A percentile compares a stretch with the other conserved stretches of the same genome.
These are phyloP conservation scores for Cyrtodaria siliqua DNA, from an alignment of 2,888 invertebrate species.

Conservation along the genomic window DNA sequence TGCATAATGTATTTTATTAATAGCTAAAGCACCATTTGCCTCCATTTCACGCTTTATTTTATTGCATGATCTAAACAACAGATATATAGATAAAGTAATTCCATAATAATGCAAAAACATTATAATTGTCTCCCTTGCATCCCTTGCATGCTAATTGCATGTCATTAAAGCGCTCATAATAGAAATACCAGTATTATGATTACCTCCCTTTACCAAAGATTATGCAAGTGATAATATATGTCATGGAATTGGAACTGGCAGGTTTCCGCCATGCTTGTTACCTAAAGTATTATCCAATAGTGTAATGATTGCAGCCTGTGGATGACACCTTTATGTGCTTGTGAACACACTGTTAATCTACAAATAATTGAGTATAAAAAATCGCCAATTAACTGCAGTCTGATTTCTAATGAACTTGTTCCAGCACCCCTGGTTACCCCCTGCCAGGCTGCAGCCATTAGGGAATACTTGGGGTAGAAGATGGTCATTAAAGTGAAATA, in stretches of 20 bases:
- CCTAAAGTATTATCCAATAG: too few species aligned
- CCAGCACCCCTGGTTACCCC: conserved; percentile 44
- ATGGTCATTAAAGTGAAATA: conserved; percentile 69
- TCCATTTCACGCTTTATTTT: too few species aligned
- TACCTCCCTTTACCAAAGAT: too few species aligned
- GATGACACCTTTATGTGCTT: conserved; percentile 23
- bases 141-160: not conserved
- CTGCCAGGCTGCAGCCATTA: conserved; percentile 51
- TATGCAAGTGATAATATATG: too few species aligned
- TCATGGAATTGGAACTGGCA: too few species aligned
- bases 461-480: conserved; percentile 48
- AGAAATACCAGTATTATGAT: not conserved
- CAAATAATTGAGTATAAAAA: conserved; percentile 52
- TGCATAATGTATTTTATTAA: too few species aligned
- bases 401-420: conserved; percentile 42
- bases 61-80: too few species aligned
- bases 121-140: not conserved
- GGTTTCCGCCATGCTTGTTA: too few species aligned
- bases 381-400: conserved; percentile 48
- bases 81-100: too few species aligned
- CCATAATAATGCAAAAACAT: too few species aligned
- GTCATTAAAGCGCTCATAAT: not conserved
- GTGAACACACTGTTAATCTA: conserved; percentile 7
- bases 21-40: too few species aligned
- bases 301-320: conserved; percentile 11